These are phyloP conservation scores for Neosilurus mollespiculum DNA, from an alignment of 2,797 vertebrate species.

Conservation along the genomic window DNA sequence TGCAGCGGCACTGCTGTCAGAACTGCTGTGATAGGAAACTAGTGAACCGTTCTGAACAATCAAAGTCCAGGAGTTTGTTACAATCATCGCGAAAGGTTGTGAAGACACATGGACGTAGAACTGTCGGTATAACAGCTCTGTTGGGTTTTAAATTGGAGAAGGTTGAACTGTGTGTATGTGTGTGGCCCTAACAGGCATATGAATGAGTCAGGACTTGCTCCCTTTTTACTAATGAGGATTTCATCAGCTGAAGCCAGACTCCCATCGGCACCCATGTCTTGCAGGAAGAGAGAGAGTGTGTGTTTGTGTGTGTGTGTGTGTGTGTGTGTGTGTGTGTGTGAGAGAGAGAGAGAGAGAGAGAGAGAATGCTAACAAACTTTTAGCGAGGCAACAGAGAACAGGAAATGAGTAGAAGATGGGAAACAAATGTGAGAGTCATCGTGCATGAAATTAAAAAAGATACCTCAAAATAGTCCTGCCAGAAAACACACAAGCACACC, in stretches of 20 bases:
- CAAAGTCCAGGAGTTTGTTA: background rate
- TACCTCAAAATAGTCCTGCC: slow-evolving; percentile 63
- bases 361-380: slow-evolving; percentile 42
- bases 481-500: slow-evolving; percentile 17
- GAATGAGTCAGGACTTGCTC: slow-evolving; percentile 30
- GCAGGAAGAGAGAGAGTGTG: background rate
- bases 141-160: background rate
- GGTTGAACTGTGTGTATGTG: background rate
- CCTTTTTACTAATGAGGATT: slow-evolving; percentile 29
- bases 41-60: background rate
- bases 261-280: slow-evolving; percentile 15
- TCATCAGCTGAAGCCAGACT: slow-evolving; percentile 37
- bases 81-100: background rate
- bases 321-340: background rate
- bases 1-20: background rate
- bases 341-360: slow-evolving; percentile 17
- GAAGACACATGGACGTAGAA: background rate
- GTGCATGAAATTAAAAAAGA: slow-evolving; percentile 76
- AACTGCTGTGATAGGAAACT: background rate
- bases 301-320: background rate
- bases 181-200: slow-evolving; percentile 6
- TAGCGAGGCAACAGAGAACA: slow-evolving; percentile 40
- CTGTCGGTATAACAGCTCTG: background rate
- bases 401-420: slow-evolving; percentile 56
- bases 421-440: slow-evolving; percentile 68